phyloP scores from a whole-genome alignment of 2,797 vertebrate genomes.

The Agapornis canus region DNA sequence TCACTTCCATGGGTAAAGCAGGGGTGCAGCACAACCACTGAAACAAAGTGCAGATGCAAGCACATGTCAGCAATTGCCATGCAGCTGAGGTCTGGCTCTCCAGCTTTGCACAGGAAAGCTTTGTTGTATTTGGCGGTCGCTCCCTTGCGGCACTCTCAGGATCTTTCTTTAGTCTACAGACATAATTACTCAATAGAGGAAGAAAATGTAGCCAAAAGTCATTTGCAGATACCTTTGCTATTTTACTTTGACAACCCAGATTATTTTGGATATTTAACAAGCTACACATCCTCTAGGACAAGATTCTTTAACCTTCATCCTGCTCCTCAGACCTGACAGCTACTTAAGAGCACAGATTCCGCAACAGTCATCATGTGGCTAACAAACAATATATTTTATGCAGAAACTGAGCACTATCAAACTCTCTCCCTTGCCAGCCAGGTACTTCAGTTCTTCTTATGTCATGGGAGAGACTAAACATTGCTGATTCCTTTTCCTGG shows the following conservation, averaged over 20 bases:
- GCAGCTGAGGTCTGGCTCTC: neutral
- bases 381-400: neutral
- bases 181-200: neutral
- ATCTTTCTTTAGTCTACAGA: neutral
- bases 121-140: constrained; percentile 3
- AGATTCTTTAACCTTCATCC: neutral
- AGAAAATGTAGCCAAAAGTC: neutral
- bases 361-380: neutral
- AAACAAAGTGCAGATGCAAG: neutral
- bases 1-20: neutral
- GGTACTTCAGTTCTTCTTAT: neutral
- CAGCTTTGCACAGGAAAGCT: neutral
- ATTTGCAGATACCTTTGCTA: neutral
- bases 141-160: neutral
- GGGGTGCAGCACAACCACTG: neutral
- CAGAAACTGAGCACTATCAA: neutral
- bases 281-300: neutral
- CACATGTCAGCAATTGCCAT: neutral
- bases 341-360: neutral
- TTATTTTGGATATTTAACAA: neutral
- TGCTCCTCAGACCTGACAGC: neutral
- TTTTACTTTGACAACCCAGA: neutral
- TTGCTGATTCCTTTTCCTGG: neutral
- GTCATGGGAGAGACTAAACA: neutral
- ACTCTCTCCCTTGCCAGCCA: neutral